Base-by-base conservation (phyloP, 2,888 invertebrate genomes). In the Heliconius ethilla region DNA sequence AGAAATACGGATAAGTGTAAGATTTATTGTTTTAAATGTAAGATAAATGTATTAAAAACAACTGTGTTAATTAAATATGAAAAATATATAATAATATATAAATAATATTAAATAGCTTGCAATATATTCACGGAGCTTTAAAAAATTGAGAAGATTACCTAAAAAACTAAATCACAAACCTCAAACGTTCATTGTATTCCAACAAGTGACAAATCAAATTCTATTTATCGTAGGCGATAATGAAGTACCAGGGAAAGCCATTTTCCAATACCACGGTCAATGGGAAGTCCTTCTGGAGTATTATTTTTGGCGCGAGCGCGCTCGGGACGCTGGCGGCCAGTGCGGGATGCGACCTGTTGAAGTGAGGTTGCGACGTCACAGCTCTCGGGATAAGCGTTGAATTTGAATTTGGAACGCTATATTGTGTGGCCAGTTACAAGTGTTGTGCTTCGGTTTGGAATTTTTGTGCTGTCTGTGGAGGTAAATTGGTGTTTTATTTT, bases 241-340 rank as follows among this genome's bases (percentile, higher is more conserved):
- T 90, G 85, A 88, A 87, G 87, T 86, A 87, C 86, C 85, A 88
- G 86, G 83, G 87, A 89, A 90, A 91, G 88, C 89, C 88, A 89
- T 92, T 93, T 92, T 91, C 91, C 91, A 89, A 92, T 91, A 90
- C 89, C 89, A 89, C 89, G 90, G 90, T 88, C 88, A 89, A 89
- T 89, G 90, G 88, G 88, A 90, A 87, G 91, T 91, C 91, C 92
- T 92, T 89, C 90, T 89, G 86, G 87, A 89, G 87, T 89, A 91
- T 91, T 93, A 93, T 93, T 94, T 94, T 92, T 92, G 93, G 94
- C 91, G 92, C 92, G 91, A 92, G 93, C 93, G 91, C 89, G 90
- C 84, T 87, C 88, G 89, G 88, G 87, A 83, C 86, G 63, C 82
- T 83, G 84, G 87, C 86, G 88, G 89, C 87, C 92, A 94, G 94